Percentiles rank a stretch among this genome's conserved stretches.
These are phyloP conservation scores for Ardeotis arabs DNA, from an alignment of 2,113 vertebrate genomes.

Conservation along the genomic window DNA sequence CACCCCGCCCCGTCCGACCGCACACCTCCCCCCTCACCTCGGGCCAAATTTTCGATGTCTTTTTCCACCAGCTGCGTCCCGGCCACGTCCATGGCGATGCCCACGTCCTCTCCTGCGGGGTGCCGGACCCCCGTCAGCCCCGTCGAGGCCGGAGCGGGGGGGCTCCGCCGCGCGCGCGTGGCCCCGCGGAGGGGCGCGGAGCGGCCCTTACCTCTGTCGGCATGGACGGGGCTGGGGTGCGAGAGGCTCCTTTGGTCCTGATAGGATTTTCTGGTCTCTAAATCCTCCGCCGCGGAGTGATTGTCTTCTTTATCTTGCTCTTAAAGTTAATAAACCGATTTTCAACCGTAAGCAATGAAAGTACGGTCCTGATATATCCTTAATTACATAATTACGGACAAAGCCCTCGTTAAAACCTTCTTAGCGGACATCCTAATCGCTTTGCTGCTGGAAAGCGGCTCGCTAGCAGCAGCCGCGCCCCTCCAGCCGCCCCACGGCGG, in stretches of 20 bases:
- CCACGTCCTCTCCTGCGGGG: slow-evolving; percentile 83
- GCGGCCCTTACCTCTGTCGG: slow-evolving; percentile 81
- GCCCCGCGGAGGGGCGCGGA: not conserved
- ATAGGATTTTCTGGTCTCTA: slow-evolving; percentile 86
- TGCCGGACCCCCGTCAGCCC: not conserved
- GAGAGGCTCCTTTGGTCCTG: slow-evolving; percentile 83
- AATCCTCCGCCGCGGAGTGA: slow-evolving; percentile 86
- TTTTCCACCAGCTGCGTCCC: slow-evolving; percentile 84
- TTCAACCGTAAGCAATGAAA: slow-evolving; percentile 74
- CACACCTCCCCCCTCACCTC: slow-evolving; percentile 78
- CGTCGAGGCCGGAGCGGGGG: not conserved
- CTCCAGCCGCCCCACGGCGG: not conserved
- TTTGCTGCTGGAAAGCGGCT: slow-evolving; percentile 56
- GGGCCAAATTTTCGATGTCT: slow-evolving; percentile 92
- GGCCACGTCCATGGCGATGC: slow-evolving; percentile 77
- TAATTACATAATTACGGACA: slow-evolving; percentile 70
- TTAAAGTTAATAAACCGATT: slow-evolving; percentile 81
- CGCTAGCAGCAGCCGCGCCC: slow-evolving; percentile 14
- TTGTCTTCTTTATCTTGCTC: slow-evolving; percentile 85
- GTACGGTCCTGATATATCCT: slow-evolving; percentile 68
- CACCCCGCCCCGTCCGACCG: not conserved
- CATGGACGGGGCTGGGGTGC: slow-evolving; percentile 84
- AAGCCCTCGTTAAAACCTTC: slow-evolving; percentile 71
- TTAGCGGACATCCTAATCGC: slow-evolving; percentile 63
- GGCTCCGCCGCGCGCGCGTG: not conserved